These are phyloP conservation scores for Willisornis vidua DNA, from an alignment of 2,113 vertebrate genomes.

Conservation along the genomic window DNA sequence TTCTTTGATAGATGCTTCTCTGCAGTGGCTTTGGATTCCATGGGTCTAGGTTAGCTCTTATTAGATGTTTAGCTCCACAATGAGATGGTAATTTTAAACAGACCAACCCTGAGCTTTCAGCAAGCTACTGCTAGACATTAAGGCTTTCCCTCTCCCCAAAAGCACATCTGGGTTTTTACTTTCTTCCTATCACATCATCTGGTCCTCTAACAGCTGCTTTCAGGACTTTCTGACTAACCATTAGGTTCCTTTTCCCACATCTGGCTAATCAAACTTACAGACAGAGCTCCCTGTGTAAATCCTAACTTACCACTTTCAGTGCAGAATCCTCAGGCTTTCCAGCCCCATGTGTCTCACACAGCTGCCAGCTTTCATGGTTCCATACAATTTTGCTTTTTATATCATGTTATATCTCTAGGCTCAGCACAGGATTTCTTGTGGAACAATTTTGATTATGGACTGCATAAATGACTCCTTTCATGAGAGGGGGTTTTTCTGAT, in stretches of 20 bases:
- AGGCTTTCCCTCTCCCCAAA: background rate
- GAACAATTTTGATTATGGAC: background rate
- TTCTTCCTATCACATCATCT: background rate
- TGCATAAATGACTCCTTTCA: background rate
- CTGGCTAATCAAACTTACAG: background rate
- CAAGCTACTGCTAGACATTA: background rate
- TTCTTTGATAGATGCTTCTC: background rate
- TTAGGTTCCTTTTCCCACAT: background rate
- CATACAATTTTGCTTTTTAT: background rate
- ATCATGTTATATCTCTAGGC: background rate
- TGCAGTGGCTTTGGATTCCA: background rate
- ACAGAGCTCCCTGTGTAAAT: background rate
- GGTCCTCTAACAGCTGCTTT: background rate
- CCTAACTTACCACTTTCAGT: background rate
- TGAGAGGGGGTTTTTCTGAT: background rate
- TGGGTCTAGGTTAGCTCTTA: background rate
- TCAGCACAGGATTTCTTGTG: background rate
- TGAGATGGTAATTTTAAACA: background rate
- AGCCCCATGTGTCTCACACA: background rate
- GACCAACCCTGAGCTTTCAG: background rate
- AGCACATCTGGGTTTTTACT: background rate
- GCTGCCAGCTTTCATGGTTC: background rate
- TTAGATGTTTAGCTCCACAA: background rate
- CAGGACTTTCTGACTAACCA: background rate
- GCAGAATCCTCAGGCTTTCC: background rate